phyloP scores from a whole-genome alignment of 2,113 vertebrate genomes.

The Pagrus major region DNA sequence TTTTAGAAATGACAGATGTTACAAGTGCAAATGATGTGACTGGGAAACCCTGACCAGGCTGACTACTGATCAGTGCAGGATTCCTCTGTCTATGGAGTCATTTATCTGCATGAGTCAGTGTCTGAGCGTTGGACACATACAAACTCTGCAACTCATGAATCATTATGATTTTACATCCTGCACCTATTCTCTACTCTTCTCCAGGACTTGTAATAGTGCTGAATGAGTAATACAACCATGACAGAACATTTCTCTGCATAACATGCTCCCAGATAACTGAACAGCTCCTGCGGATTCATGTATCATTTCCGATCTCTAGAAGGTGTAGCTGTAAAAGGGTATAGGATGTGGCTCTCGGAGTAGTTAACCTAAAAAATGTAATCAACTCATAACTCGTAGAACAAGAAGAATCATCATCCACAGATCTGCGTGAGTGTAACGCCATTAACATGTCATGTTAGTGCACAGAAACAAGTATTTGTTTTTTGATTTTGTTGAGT shows the following conservation, averaged over 20 bases:
- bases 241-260: background rate
- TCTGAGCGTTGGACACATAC: background rate
- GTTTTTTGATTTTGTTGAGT: conserved; percentile 9
- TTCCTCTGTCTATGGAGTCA: background rate
- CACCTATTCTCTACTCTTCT: background rate
- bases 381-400: conserved; percentile 3
- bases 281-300: background rate
- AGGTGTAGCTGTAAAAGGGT: background rate
- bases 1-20: conserved; percentile 24
- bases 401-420: conserved; percentile 17
- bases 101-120: background rate
- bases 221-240: background rate
- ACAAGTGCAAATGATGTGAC: background rate
- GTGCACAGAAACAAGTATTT: conserved; percentile 20
- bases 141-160: background rate
- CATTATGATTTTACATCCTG: background rate
- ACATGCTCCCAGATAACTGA: background rate
- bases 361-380: background rate
- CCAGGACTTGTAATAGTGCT: background rate
- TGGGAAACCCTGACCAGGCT: background rate
- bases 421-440: background rate
- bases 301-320: conserved; percentile 7
- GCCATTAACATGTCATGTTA: conserved; percentile 10
- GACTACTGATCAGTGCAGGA: conserved; percentile 4
- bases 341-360: conserved; percentile 4